These are phyloP conservation scores for Drosophila meridiana DNA, from an alignment of 2,888 invertebrate genomes.

Conservation along the genomic window DNA sequence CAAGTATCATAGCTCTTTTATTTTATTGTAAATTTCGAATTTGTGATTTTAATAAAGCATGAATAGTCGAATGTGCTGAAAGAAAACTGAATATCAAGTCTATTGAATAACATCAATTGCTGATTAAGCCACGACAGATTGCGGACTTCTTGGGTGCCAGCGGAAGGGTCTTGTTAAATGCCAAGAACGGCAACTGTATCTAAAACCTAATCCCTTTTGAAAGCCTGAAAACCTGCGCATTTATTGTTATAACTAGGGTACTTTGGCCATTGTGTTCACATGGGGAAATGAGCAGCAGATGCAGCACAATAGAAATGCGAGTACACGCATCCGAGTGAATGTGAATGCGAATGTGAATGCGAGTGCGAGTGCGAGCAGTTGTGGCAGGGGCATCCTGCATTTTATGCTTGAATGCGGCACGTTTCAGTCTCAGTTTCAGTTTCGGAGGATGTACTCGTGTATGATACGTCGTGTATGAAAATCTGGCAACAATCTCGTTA, in stretches of 20 bases:
- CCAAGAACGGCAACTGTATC: background rate
- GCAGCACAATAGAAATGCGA: slow-evolving; percentile 32
- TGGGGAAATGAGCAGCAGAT: slow-evolving; percentile 23
- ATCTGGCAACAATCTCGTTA: slow-evolving; percentile 78
- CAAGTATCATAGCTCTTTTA: too few relatives aligned
- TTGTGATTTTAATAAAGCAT: background rate
- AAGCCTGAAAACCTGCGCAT: slow-evolving; percentile 1
- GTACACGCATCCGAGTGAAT: slow-evolving; percentile 9
- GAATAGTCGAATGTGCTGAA: background rate
- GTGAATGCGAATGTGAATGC: background rate
- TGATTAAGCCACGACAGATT: background rate
- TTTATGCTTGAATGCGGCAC: slow-evolving; percentile 52
- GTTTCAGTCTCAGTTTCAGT: slow-evolving; percentile 44
- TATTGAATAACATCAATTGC: background rate
- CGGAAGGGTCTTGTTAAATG: background rate
- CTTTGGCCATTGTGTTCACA: slow-evolving; percentile 15
- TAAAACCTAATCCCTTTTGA: background rate
- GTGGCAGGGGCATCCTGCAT: slow-evolving; percentile 48
- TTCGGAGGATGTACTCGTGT: slow-evolving; percentile 47
- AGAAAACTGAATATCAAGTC: background rate
- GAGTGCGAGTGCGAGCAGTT: background rate
- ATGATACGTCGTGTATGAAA: slow-evolving; percentile 39
- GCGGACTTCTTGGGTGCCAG: background rate
- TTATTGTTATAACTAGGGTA: slow-evolving; percentile 16
- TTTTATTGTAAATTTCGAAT: background rate